Evolutionary conservation across 2,888 invertebrate genomes (phyloP).

Genomic region (Agrotis exclamationis): DNA sequence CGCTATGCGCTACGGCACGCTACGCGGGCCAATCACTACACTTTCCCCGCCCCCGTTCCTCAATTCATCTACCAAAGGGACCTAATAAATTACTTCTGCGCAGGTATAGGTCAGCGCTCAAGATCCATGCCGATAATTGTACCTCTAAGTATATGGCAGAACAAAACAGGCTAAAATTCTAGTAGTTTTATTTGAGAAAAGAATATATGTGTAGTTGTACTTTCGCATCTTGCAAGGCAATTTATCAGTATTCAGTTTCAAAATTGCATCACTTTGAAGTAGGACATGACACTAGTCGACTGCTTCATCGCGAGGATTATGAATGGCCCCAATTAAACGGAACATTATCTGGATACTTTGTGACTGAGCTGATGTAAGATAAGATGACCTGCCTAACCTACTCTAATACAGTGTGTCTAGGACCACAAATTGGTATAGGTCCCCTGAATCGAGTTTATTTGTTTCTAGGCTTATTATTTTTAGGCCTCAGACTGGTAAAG

Average conservation of each 20-base stretch:
- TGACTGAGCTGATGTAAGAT: slow-evolving; percentile 25
- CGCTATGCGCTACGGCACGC: too few species aligned
- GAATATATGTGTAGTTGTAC: too few species aligned
- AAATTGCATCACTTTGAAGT: slow-evolving; percentile 8
- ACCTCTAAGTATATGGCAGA: too few species aligned
- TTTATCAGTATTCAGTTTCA: neutral
- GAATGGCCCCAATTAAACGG: slow-evolving; percentile 25
- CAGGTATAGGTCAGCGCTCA: too few species aligned
- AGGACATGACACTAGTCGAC: slow-evolving; percentile 3
- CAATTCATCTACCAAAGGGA: too few species aligned
- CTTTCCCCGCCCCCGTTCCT: too few species aligned
- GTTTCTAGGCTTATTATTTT: neutral
- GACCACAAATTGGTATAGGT: neutral
- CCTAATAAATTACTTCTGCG: too few species aligned
- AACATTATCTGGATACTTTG: slow-evolving; percentile 16
- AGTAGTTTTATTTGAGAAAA: neutral
- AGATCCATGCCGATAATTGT: too few species aligned
- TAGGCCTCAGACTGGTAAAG: neutral
- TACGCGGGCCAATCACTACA: too few species aligned
- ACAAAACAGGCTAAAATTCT: neutral
- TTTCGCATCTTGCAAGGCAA: neutral
- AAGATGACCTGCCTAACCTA: slow-evolving; percentile 22
- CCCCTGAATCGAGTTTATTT: neutral
- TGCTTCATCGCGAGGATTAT: slow-evolving; percentile 5
- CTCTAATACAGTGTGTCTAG: neutral